Base-by-base conservation (phyloP, 2,888 invertebrate species). In the Criorhina ranunculi region DNA sequence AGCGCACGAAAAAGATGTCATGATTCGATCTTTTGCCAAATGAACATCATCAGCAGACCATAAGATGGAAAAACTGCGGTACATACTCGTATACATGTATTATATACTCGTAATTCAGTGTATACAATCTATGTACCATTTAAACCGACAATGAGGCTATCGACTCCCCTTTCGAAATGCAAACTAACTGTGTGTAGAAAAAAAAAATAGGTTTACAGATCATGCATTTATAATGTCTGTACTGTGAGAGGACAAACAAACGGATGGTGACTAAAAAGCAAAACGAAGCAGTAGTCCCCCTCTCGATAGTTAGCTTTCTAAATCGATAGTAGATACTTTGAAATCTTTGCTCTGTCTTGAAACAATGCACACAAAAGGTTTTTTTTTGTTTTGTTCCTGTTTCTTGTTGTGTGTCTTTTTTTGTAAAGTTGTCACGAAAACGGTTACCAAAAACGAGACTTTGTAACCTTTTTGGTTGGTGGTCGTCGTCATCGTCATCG, bases 21-120 rank as follows among this genome's bases (percentile, higher is more conserved):
- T 89, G 89, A 89, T 90, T 89, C 87, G 88, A 88, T 89, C 88
- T 89, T 89, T 24, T 87, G 87, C 88, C 88, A 88, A 90, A 89
- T 89, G 90, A 90, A 88, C 90, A 90, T 88, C 88, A 88, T 88
- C 89, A 86, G 85, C 89, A 86, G 88, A 79, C 87, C 88, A 88
- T 55, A 37, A 66, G 19, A 51, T 51, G 55, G 31, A 33, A 42
- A 42, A 24, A 37, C 24, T 24, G 4, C 24, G 4, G 4, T 3
- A 24, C 1, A 24, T 3, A 24, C 24, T 24, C n/a, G 4, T 4
- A 24, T 24, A 24, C 24, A 4, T 24, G 24, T 4, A 24, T n/a
- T 24, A 24, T 24, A 24, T 4, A 24, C 24, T 24, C 31, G 44
- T 80, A 49, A 66, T 24, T 44, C 8, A 37, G 19, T 44, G 24